Evolutionary conservation across 2,888 invertebrate genomes (phyloP), one percentile per base, ranked within the genome.

Genomic region (Galeruca laticollis): DNA sequence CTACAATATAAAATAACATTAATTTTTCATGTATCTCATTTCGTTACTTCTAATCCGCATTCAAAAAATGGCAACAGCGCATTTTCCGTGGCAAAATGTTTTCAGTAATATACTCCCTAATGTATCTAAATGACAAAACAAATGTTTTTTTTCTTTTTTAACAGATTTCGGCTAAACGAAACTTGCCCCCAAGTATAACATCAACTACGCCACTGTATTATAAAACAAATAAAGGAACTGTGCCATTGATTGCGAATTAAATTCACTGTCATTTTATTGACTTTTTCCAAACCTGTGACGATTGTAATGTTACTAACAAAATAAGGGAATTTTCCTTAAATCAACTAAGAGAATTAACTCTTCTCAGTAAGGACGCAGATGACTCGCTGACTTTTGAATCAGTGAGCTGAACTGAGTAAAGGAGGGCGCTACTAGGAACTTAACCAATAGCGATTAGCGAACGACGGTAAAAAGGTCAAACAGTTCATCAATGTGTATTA

Each of bases 401-500:
- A 11, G 47, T 21, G 15, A 18, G 21, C 26, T 31, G 20, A 40
- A 20, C 11, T 10, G 57, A 57, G 18, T 40, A 26, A 40, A 49
- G 20, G 49, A 59, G 59, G 66, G 66, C 66, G 59, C 59, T 66
- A 60, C 66, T 37, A 37, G 66, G 21, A 66, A 47, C 59, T 35
- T 15, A 40, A 26, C 26, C 26, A 26, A 26, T 26, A 26, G 26
- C 26, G n/a, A 68, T 65, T 65, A 60, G 60, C 68, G 54, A 66
- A 59, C 60, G 47, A 35, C 60, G 13, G 64, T 72, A 68, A 64
- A 67, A 70, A 70, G 69, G 66, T 72, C 71, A 70, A 63, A 62
- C 62, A 61, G 68, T 67, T 72, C 67, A 69, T 56, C 57, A 62
- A 72, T 73, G 70, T 71, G 68, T 69, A 73, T 63, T 66, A 68